Percentiles rank a stretch among this genome's conserved stretches.
Conservation (phyloP, 2,888 invertebrate genomes). For the Protophormia terraenovae region DNA sequence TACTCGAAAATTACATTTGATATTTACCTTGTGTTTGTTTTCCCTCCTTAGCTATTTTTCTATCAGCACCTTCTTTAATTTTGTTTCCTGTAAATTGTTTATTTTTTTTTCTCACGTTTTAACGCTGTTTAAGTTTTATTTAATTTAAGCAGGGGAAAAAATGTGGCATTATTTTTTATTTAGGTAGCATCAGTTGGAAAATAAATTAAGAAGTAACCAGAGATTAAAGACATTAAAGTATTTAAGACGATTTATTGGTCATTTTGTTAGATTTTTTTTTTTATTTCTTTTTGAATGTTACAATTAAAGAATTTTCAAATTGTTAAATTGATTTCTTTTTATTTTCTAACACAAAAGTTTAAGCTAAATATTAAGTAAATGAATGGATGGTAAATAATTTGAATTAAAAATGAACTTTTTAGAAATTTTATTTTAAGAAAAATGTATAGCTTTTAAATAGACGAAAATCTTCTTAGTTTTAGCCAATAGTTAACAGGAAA, state of each 20-base stretch:
- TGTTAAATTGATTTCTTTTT: background rate
- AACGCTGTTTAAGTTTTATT: constrained; percentile 25
- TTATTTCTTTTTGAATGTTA: background rate
- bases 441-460: too few species aligned
- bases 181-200: background rate
- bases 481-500: too few species aligned
- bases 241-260: background rate
- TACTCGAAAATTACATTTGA: constrained; percentile 20
- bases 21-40: constrained; percentile 31
- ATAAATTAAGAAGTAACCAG: background rate
- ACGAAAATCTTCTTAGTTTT: too few species aligned
- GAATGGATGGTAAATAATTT: too few species aligned
- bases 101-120: background rate
- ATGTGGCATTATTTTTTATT: background rate
- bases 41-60: background rate
- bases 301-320: background rate
- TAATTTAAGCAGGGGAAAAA: constrained; percentile 11
- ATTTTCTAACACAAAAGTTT: too few species aligned
- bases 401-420: too few species aligned
- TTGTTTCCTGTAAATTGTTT: background rate
- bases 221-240: background rate
- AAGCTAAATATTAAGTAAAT: too few species aligned
- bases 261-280: background rate
- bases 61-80: background rate
- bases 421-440: too few species aligned